phyloP scores from a whole-genome alignment of 2,797 vertebrate genomes.

The Pempheris klunzingeri region DNA sequence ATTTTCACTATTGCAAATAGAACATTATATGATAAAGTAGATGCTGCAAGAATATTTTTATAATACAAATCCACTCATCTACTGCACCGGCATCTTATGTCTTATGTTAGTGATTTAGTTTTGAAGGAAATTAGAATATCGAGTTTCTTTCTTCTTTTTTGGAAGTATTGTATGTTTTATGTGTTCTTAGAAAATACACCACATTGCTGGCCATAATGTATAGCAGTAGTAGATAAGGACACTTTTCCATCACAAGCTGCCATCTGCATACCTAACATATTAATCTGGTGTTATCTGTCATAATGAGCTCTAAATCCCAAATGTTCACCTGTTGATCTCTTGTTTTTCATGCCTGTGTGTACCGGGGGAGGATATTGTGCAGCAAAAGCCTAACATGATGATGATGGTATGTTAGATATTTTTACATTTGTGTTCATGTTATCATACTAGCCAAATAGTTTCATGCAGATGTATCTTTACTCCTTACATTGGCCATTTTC shows the following conservation, averaged over 20 bases:
- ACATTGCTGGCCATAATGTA: conserved; percentile 20
- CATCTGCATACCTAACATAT: background rate
- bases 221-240: conserved; percentile 11
- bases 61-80: conserved; percentile 34
- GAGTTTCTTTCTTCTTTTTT: conserved; percentile 7
- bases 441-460: conserved; percentile 10
- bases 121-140: conserved; percentile 9
- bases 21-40: conserved; percentile 10
- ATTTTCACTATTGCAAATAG: conserved; percentile 22
- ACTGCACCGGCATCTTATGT: no score
- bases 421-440: conserved; percentile 21
- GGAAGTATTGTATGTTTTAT: background rate
- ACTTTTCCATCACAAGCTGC: conserved; percentile 2
- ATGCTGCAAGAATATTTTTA: conserved; percentile 59
- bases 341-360: background rate
- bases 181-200: conserved; percentile 13
- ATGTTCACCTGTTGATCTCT: background rate
- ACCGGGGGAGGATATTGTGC: background rate
- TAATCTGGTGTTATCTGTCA: background rate
- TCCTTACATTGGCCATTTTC: background rate
- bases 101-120: conserved; percentile 11
- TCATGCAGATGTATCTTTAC: conserved; percentile 5
- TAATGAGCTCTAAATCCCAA: conserved; percentile 5
- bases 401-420: background rate
- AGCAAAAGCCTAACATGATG: conserved; percentile 11